Evolutionary conservation across 1,140 invertebrate genomes (phyloP), one percentile per base, ranked within the genome.

Genomic region (Thrips palmi): DNA sequence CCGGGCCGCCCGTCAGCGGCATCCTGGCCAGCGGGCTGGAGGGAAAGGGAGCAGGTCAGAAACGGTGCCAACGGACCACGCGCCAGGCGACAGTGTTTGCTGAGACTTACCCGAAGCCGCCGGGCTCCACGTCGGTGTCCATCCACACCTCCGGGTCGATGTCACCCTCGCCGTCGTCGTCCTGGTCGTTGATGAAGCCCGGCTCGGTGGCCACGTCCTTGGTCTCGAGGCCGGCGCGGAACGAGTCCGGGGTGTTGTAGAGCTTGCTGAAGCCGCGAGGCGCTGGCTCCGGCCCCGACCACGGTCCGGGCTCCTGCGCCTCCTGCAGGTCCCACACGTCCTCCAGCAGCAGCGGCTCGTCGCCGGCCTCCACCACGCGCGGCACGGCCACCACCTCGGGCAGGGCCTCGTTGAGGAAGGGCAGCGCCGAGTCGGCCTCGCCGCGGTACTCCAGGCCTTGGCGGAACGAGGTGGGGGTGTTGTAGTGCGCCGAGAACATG

Each of bases 241-340:
- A 65, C 14, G 49, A 47, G 27, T 63, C 59, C 2, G 63, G 63
- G 4, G 60, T 64, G 44, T 67, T 65, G 48, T 65, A 66, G 14
- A 49, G 41, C 7, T 48, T 36, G 17, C 49, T 50, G 44, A 63
- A 63, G 17, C 46, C 33, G 14, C 35, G 43, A 30, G 27, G 32
- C 4, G 27, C n/a, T 14, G 18, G 33, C 3, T 19, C 15, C 1
- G 10, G n/a, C 4, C 3, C 11, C n/a, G 22, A 22, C 5, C 27
- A 24, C 31, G n/a, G 24, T 10, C 22, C 27, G 14, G 20, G 27
- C 11, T 22, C 24, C 37, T 29, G 38, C 17, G 23, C 34, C 8
- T 7, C 19, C 23, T 35, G 14, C n/a, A 37, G 27, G 17, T 23
- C 11, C 17, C 15, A n/a, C n/a, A 24, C 44, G 14, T 37, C 44